These are phyloP conservation scores for Nymphicus hollandicus DNA, from an alignment of 2,113 vertebrate species.

Conservation along the genomic window DNA sequence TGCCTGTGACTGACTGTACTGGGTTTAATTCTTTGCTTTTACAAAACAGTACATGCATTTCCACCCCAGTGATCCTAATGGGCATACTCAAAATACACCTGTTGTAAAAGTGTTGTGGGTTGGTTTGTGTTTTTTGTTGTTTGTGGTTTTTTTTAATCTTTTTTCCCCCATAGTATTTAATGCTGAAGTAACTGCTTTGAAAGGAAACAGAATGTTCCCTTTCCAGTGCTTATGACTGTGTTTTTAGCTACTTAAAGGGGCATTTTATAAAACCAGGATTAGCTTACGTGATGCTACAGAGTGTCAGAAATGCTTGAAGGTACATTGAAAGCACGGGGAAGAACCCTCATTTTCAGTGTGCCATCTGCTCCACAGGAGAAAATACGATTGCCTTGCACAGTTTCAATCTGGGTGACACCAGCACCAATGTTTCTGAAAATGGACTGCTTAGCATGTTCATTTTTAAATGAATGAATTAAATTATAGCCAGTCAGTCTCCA, in stretches of 20 bases:
- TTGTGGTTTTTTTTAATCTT: neutral
- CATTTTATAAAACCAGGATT: slow-evolving; percentile 46
- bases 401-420: slow-evolving; percentile 94
- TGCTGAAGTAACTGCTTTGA: slow-evolving; percentile 35
- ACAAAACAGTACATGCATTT: slow-evolving; percentile 81
- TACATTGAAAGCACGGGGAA: slow-evolving; percentile 90
- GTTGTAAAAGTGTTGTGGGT: neutral
- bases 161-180: neutral
- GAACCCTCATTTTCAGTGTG: slow-evolving; percentile 93
- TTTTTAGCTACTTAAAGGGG: neutral
- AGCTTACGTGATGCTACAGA: slow-evolving; percentile 73
- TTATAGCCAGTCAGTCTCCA: slow-evolving; percentile 91
- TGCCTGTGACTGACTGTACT: neutral
- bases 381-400: slow-evolving; percentile 85
- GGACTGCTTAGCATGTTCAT: slow-evolving; percentile 95
- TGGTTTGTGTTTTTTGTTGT: neutral
- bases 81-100: neutral
- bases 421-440: slow-evolving; percentile 97
- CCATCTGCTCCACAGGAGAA: slow-evolving; percentile 98
- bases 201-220: slow-evolving; percentile 13
- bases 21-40: slow-evolving; percentile 10
- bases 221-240: neutral
- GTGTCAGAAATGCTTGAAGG: slow-evolving; percentile 86
- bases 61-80: slow-evolving; percentile 62
- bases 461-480: slow-evolving; percentile 94